These are phyloP conservation scores for Pseudopipra pipra DNA, from an alignment of 2,113 vertebrate genomes.

Conservation along the genomic window DNA sequence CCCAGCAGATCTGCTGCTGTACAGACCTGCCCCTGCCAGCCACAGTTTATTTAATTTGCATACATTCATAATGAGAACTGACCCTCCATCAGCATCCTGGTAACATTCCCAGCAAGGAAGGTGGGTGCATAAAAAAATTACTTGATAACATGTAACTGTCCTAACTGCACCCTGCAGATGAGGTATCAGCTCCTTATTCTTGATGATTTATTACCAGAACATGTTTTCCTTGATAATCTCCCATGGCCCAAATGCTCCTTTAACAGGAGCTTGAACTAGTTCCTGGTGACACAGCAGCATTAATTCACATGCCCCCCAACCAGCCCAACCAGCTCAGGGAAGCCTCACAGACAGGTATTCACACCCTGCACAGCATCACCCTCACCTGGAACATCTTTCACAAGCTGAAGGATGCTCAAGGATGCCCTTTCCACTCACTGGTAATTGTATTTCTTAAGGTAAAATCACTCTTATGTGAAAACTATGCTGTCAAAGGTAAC, in stretches of 20 bases:
- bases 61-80: neutral
- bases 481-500: neutral
- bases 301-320: rapidly evolving
- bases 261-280: rapidly evolving
- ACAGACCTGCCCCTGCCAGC: neutral
- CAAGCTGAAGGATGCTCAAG: neutral
- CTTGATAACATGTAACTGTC: neutral
- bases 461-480: neutral
- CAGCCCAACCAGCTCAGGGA: neutral
- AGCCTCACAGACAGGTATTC: neutral
- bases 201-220: neutral
- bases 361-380: neutral
- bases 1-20: neutral
- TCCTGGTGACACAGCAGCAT: neutral
- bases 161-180: neutral
- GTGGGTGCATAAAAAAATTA: rapidly evolving
- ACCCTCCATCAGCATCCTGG: neutral
- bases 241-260: neutral
- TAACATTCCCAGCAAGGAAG: neutral
- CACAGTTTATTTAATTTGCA: neutral
- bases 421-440: neutral
- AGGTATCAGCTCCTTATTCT: neutral
- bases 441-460: neutral
- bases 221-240: neutral
- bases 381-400: neutral